Evolutionary conservation across 2,888 invertebrate species (phyloP), one percentile per base, ranked within the genome.

Genomic region (Megamerina dolium): DNA sequence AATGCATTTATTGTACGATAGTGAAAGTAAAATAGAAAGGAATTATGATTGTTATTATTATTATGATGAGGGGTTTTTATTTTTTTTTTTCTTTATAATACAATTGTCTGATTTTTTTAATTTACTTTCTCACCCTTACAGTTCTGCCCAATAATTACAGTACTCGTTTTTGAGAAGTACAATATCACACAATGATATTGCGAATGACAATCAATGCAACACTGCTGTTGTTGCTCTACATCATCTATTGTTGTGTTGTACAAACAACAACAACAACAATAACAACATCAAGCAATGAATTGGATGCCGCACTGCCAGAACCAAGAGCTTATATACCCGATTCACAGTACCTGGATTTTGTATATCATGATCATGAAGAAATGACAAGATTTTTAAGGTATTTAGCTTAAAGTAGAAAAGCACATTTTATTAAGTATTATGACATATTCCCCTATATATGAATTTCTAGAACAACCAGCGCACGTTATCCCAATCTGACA

Each of bases 291-390:
- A 52, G 42, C 41, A 57, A 43, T 20, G 59, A 59, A 16, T 43
- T 59, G 31, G 55, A 60, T 18, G 53, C 57, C 17, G 53, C 52
- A 19, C 42, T 68, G 45, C 65, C 68, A 12, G 68, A 68, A 51
- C 69, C 70, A 5, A 53, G 71, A 30, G 68, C 70, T 26, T 72
- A 72, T 49, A 57, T 64, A 48, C 71, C 70, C 12, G 70, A 72
- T 50, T 59, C 70, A 32, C 64, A 70, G 43, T 60, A 63, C 35
- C 55, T 91, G 51, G 88, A 89, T 56, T 93, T 85, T 73, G 79
- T 79, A 43, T 94, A 94, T 70, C 94, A 93, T 67, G 83, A 89
- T 70, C 87, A 89, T 64, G 86, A 87, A 26, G 81, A 85, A 64
- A 77, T 94, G 77, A 90, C 90, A 30, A 78, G 81, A 53, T 89